Evolutionary conservation across 1,140 invertebrate species (phyloP), one percentile per base, ranked within the genome.

Genomic region (Penaeus japonicus): DNA sequence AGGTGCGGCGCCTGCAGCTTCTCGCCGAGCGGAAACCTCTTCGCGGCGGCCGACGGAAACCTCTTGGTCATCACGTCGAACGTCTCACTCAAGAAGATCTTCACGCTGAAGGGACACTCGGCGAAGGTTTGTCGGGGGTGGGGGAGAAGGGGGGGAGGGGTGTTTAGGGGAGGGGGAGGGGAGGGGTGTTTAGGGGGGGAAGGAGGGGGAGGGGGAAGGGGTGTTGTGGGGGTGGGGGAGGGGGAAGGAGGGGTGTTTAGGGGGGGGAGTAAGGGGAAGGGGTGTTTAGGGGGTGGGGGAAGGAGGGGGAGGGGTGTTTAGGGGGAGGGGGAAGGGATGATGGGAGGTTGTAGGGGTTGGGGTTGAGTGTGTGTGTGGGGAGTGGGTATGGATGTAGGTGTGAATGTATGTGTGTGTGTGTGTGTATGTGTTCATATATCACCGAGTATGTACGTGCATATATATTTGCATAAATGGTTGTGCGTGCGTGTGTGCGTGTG

Each of bases 51-150:
- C 24, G 90, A 90, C 24, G 84, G 87, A 0, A 84, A 85, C 53
- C 82, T 90, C 17, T 35, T 90, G 54, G 59, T 87, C 18, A 32
- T 90, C 20, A 85, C 89, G 70, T 85, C 86, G 82, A 88, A 70
- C n/a, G 24, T 89, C 12, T 81, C 85, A 10, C 85, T 90, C 35
- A 89, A 83, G 79, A 80, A 84, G 59, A 35, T 82, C 32, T 55
- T 78, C 70, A 83, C 86, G 17, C 89, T 90, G 39, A 90, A 90
- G 83, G 90, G 90, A 2, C 90, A 90, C 85, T 57, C 85, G 5
- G 27, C 77, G 7, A 90, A 90, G 90, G 47, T 79, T 0, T n/a
- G 5, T 57, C 18, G 24, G 24, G 2, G 32, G 35, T 35, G 27
- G 35, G 24, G 7, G 39, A 10, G 39, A 10, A 15, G 35, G 39